These are phyloP conservation scores for Pristis pectinata DNA, from an alignment of 2,797 vertebrate species.

Conservation along the genomic window DNA sequence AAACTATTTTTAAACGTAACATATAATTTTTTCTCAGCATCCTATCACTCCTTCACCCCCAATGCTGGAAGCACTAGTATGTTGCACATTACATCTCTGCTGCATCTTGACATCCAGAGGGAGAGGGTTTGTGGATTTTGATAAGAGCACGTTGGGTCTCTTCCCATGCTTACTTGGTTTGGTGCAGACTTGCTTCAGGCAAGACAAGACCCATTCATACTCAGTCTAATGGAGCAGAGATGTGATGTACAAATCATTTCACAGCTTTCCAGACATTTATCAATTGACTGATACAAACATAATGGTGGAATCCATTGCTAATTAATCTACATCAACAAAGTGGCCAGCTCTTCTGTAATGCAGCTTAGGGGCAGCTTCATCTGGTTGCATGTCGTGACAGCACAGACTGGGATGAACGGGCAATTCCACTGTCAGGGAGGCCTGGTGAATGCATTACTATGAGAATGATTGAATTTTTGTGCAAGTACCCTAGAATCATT, in stretches of 20 bases:
- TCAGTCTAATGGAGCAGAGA: not conserved
- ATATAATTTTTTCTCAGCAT: not conserved
- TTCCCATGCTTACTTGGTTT: not conserved
- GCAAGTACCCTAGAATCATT: no score
- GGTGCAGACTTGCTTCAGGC: not conserved
- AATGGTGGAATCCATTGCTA: not conserved
- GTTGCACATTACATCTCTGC: not conserved
- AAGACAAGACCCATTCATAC: no score
- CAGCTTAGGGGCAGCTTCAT: not conserved
- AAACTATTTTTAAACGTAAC: not conserved
- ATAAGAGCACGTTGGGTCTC: not conserved
- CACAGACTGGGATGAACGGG: no score
- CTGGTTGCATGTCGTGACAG: no score
- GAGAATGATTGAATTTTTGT: no score
- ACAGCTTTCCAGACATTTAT: not conserved
- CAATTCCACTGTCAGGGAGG: no score
- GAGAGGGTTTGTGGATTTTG: not conserved
- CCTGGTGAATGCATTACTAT: no score
- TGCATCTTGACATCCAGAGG: not conserved
- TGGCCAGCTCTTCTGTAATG: not conserved
- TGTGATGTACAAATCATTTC: not conserved
- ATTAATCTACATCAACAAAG: not conserved
- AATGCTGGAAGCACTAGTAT: not conserved
- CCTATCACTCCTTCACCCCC: not conserved
- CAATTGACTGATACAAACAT: not conserved